A percentile compares a stretch with the other conserved stretches of the same genome.
Conservation (phyloP, 92 coral and sea anemone species). For the Palythoa heliodiscus region DNA sequence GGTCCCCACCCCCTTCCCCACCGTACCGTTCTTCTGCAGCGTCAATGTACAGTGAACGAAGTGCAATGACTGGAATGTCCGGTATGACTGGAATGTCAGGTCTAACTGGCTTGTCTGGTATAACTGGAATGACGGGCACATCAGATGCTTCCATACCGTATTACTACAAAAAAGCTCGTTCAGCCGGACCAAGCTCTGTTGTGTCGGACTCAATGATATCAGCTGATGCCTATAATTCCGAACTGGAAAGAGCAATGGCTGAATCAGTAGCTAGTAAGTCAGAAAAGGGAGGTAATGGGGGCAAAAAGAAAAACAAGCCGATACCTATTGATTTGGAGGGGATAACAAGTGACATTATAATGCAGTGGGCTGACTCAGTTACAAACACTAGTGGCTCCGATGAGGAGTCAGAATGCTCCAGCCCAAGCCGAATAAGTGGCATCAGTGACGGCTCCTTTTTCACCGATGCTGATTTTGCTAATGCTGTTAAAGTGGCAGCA, state of each 20-base stretch:
- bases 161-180: conserved; percentile 25
- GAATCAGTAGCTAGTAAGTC: conserved; percentile 72
- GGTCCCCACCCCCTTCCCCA: conserved; percentile 97
- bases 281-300: conserved; percentile 68
- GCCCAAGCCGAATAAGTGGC: conserved; percentile 88
- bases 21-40: conserved; percentile 75
- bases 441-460: conserved; percentile 98
- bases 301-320: conserved; percentile 72
- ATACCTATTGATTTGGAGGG: conserved; percentile 97
- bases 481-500: conserved; percentile 96
- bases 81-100: conserved; percentile 91
- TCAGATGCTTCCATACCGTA: conserved; percentile 51
- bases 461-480: conserved; percentile 98
- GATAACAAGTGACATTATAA: conserved; percentile 96
- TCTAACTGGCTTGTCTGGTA: conserved; percentile 76
- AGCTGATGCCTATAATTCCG: conserved; percentile 48
- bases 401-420: conserved; percentile 93
- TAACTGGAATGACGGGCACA: conserved; percentile 73
- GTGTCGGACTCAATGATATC: conserved; percentile 58
- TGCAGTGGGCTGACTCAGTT: conserved; percentile 99
- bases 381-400: conserved; percentile 99
- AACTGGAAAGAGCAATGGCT: conserved; percentile 55
- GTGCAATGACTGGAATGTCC: conserved; percentile 93
- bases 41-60: conserved; percentile 78
- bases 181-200: conserved; percentile 46